phyloP scores from a whole-genome alignment of 2,888 invertebrate species.

The Epinotia demarniana region DNA sequence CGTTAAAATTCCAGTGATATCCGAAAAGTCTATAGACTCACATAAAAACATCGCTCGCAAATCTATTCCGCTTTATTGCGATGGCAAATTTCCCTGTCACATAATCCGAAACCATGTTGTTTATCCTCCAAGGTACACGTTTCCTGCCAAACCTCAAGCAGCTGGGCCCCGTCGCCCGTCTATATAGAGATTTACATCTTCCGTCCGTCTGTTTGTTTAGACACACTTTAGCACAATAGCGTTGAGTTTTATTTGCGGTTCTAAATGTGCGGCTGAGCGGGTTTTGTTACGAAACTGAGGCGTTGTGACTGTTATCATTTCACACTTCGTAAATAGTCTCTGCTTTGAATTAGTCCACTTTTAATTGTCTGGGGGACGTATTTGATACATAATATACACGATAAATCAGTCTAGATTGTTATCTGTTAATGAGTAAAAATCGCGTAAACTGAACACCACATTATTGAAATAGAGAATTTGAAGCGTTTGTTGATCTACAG shows the following conservation, averaged over 20 bases:
- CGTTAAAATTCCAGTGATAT: too few species aligned
- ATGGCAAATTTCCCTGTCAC: not conserved
- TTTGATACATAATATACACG: too few species aligned
- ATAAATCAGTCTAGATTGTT: too few species aligned
- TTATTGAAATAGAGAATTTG: too few species aligned
- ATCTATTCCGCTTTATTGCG: not conserved
- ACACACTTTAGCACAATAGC: slow-evolving; percentile 34
- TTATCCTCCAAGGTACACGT: slow-evolving; percentile 33
- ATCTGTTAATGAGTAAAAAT: too few species aligned
- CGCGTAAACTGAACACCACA: too few species aligned
- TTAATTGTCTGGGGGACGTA: too few species aligned
- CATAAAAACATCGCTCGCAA: not conserved
- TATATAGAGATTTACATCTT: slow-evolving; percentile 46
- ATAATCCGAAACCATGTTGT: slow-evolving; percentile 12
- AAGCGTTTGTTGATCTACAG: too few species aligned
- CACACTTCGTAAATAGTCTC: not conserved
- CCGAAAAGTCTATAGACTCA: not conserved
- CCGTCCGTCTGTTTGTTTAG: slow-evolving; percentile 40
- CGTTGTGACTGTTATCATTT: not conserved
- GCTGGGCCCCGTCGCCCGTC: slow-evolving; percentile 32
- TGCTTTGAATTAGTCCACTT: too few species aligned
- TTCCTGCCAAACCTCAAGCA: slow-evolving; percentile 44
- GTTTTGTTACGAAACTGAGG: slow-evolving; percentile 19
- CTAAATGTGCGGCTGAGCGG: slow-evolving; percentile 34
- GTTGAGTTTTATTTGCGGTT: slow-evolving; percentile 43